Conservation (phyloP, 2,797 vertebrate genomes). For the Pogoniulus pusillus region DNA sequence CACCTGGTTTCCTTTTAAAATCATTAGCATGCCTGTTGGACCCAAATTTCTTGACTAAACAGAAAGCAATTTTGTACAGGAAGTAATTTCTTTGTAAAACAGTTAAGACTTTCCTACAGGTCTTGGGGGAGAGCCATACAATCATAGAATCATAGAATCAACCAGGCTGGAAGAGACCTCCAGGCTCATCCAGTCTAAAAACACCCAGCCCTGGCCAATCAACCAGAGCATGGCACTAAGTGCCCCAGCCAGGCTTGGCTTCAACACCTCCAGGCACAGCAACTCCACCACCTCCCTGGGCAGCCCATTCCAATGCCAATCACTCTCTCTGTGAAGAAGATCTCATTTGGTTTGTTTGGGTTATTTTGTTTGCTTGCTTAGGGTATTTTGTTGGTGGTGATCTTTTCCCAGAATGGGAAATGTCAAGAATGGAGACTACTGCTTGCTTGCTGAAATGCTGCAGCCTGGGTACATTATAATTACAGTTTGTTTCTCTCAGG, state of each 20-base stretch:
- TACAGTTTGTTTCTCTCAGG: constrained; percentile 12
- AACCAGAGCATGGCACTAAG: too few species aligned
- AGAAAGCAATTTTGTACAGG: constrained; percentile 47
- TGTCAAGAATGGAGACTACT: constrained; percentile 42
- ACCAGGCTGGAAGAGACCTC: too few species aligned
- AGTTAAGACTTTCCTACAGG: neutral
- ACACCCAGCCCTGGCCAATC: too few species aligned
- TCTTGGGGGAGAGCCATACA: too few species aligned
- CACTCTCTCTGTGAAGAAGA: too few species aligned
- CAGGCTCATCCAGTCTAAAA: too few species aligned
- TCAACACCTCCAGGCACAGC: too few species aligned
- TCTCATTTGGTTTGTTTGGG: neutral
- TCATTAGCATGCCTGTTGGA: constrained; percentile 17
- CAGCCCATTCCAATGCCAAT: too few species aligned
- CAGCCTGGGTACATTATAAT: constrained; percentile 32
- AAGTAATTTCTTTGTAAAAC: constrained; percentile 59
- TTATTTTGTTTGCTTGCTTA: neutral
- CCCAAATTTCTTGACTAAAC: constrained; percentile 53
- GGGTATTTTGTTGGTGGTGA: neutral
- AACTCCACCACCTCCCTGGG: too few species aligned
- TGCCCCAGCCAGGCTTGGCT: too few species aligned
- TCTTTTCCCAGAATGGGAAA: constrained; percentile 12
- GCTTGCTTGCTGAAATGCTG: constrained; percentile 37
- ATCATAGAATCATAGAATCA: too few species aligned
- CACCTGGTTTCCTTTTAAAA: constrained; percentile 57